Percentiles rank a stretch among this genome's conserved stretches.
These are phyloP conservation scores for Cherax quadricarinatus DNA, from an alignment of 1,140 invertebrate species.

Conservation along the genomic window DNA sequence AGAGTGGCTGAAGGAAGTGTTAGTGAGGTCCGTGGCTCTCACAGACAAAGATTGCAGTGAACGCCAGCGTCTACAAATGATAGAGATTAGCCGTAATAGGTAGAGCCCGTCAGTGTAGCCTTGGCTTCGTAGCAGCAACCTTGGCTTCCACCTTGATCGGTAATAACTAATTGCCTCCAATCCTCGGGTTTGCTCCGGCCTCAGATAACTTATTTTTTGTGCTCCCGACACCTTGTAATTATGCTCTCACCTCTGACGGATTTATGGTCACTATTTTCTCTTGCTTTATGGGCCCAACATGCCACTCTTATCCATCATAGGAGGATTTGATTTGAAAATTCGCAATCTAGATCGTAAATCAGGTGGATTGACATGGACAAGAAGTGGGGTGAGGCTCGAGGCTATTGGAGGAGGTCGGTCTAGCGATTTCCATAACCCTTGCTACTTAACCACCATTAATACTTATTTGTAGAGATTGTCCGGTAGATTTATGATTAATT, in stretches of 20 bases:
- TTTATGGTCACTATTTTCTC: constrained; percentile 66
- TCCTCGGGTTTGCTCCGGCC: constrained; percentile 53
- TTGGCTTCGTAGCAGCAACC: constrained; percentile 58
- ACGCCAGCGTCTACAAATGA: constrained; percentile 52
- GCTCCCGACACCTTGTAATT: constrained; percentile 59
- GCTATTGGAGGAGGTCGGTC: background rate
- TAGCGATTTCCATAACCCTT: background rate
- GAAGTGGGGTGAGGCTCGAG: background rate
- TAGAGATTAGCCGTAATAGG: constrained; percentile 61
- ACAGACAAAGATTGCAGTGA: constrained; percentile 15
- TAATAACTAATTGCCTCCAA: constrained; percentile 68
- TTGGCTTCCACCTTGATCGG: constrained; percentile 61
- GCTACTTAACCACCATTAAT: constrained; percentile 31
- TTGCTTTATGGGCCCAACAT: constrained; percentile 64
- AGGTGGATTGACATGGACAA: constrained; percentile 61
- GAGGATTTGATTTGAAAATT: constrained; percentile 68
- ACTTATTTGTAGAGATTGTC: constrained; percentile 22
- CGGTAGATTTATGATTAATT: constrained; percentile 39
- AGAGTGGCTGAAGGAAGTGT: background rate
- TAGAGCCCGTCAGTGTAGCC: constrained; percentile 60
- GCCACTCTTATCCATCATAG: constrained; percentile 68
- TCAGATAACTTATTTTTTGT: constrained; percentile 64
- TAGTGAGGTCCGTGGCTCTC: background rate
- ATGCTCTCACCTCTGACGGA: constrained; percentile 67
- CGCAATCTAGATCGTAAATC: constrained; percentile 64